Conservation (phyloP, 2,113 vertebrate genomes). For the Peromyscus polionotus region DNA sequence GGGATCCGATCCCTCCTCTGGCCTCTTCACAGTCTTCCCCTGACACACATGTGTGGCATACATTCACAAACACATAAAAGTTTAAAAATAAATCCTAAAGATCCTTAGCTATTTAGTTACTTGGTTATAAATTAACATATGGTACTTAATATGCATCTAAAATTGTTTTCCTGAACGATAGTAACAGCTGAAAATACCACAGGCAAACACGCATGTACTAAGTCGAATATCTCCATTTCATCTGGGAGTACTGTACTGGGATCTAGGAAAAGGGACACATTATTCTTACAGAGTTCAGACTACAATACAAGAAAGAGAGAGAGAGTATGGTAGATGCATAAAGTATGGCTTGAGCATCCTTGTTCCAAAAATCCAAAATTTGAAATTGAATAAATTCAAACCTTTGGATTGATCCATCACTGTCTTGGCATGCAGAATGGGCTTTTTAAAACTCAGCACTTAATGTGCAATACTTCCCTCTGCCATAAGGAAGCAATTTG, state of each 20-base stretch:
- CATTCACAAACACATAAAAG: neutral
- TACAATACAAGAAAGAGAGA: neutral
- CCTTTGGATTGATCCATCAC: neutral
- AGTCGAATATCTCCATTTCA: neutral
- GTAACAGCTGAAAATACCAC: neutral
- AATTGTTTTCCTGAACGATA: conserved; percentile 27
- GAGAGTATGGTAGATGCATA: neutral
- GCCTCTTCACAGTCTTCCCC: neutral
- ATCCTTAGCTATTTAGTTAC: neutral
- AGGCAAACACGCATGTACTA: neutral
- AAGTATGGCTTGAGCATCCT: neutral
- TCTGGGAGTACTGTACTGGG: neutral
- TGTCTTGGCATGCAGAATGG: neutral
- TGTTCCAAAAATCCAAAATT: neutral
- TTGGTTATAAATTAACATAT: neutral
- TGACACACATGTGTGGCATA: neutral
- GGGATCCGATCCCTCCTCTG: neutral
- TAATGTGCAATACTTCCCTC: neutral
- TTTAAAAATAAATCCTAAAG: neutral
- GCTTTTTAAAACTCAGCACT: neutral
- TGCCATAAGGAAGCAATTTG: neutral
- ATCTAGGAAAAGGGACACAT: neutral
- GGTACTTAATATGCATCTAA: neutral
- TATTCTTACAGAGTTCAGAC: neutral
- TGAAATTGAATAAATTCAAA: neutral